A percentile compares a stretch with the other conserved stretches of the same genome.
These are phyloP conservation scores for Riparia riparia DNA, from an alignment of 2,113 vertebrate genomes.

Conservation along the genomic window DNA sequence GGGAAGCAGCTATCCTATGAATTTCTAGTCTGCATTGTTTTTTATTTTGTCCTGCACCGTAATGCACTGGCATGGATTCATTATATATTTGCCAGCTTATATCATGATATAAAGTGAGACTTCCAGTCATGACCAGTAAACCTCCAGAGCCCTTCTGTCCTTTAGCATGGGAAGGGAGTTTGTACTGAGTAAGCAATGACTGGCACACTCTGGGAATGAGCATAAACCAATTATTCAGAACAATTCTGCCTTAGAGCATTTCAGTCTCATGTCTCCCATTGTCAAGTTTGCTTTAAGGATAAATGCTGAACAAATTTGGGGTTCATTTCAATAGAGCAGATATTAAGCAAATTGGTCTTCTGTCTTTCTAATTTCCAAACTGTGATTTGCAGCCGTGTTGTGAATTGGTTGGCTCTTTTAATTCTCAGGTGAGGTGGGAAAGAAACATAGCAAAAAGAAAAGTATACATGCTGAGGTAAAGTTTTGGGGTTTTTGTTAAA, in stretches of 20 bases:
- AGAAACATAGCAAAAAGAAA: background rate
- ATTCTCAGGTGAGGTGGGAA: background rate
- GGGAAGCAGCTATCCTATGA: background rate
- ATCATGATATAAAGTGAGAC: background rate
- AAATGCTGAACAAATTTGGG: background rate
- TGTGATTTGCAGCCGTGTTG: background rate
- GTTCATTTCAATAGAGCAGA: background rate
- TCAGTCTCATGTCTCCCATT: background rate
- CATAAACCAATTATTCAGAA: background rate
- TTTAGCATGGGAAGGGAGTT: background rate
- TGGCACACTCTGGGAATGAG: background rate
- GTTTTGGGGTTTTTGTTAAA: background rate
- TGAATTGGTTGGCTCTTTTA: background rate
- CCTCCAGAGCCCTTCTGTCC: background rate
- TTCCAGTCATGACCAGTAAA: background rate
- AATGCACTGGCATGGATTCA: background rate
- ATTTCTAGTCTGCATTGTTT: background rate
- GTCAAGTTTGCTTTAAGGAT: background rate
- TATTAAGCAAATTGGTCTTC: background rate
- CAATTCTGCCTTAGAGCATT: constrained; percentile 13
- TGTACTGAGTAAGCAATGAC: background rate
- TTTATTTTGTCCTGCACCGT: background rate
- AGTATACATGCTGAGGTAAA: background rate
- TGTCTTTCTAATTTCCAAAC: background rate
- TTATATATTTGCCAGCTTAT: background rate